Base-by-base conservation (phyloP, 2,888 invertebrate genomes). In the Oscheius sp. region DNA sequence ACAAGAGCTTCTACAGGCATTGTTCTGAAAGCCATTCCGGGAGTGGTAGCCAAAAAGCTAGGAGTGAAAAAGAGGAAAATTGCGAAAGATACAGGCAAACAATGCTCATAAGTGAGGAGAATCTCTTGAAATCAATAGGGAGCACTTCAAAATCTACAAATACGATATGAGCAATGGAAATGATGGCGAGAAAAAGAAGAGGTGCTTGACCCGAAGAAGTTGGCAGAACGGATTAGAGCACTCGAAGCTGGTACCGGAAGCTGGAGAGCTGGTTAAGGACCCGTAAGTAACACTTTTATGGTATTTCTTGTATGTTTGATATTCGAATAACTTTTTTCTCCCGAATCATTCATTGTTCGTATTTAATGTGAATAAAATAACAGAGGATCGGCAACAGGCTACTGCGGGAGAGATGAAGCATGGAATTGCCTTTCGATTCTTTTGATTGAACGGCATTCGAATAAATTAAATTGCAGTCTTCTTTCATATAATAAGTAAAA, bases 31-130 rank as follows among this genome's bases (percentile, higher is more conserved):
- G 24, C 49, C 33, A 20, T 32, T 32, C 49, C 30, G 17, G n/a
- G 33, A 17, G 17, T 30, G 32, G n/a, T 33, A 22, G 22, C 33
- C 26, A 33, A 56, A 22, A 28, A 26, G 54, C 20, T 20, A 32
- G 36, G 14, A 56, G 30, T 20, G 36, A 22, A 47, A 45, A 32
- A 14, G 32, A 22, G 61, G 33, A 45, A 12, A 17, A 61, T 24
- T 59, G 59, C 59, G 44, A 59, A 59, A n/a, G 59, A 59, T 59
- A 59, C 59, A 59, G 41, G 26, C 59, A 59, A 59, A 59, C 59
- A 59, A 44, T 59, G 59, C 59, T n/a, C 59, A 59, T 44, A 44
- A 44, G 59, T 41, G 44, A 44, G 44, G 59, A 54, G 33, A 32
- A 59, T 59, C 44, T 59, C 59, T 44, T 41, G 59, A 44, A 59